Base-by-base conservation (phyloP, 2,113 vertebrate genomes). In the Hypocryptadius cinnamomeus region DNA sequence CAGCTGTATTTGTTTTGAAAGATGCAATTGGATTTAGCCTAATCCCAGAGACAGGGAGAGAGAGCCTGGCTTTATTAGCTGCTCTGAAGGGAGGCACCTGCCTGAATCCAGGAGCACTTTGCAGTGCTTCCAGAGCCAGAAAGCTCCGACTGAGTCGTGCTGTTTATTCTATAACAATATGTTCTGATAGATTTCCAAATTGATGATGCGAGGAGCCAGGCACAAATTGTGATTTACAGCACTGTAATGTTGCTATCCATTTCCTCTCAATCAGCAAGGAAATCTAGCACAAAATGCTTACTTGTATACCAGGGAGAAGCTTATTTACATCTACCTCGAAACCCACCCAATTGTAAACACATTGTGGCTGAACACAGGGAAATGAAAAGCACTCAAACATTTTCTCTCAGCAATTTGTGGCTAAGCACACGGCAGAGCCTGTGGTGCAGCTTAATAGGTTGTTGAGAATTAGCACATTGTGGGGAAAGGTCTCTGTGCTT, bases 1-100 rank as follows among this genome's bases (percentile, higher is more conserved):
- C 50, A 87, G 85, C 74, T 91, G 63, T 82, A 92, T 96, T 96
- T 95, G 94, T 91, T 96, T 95, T 91, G 94, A 94, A 91, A 80
- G 82, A 83, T 63, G 35, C 87, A 89, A 85, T 89, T 96, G 85
- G 91, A 94, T 96, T 95, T 94, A 89, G 33, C 31, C 56, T 92
- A 89, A 93, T 91, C 87, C 63, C 31, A 23, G 79, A 56, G 40
- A 79, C 47, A 22, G 59, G 40, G 33, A 87, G 54, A 72, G 70
- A 72, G 63, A 92, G 57, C 44, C 54, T 87, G 5, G 17, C 42
- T 93, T 92, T 96, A 85, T 89, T 76, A 92, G 20, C 64, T 94
- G 30, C 51, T 94, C 87, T 89, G 48, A 74, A 91, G 68, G 79
- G 79, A 87, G 30, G 74, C n/a, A 88, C 61, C 64, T 77, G 81